A percentile compares a stretch with the other conserved stretches of the same genome.
Conservation (phyloP, 2,888 invertebrate genomes). For the Abrostola triplasia region DNA sequence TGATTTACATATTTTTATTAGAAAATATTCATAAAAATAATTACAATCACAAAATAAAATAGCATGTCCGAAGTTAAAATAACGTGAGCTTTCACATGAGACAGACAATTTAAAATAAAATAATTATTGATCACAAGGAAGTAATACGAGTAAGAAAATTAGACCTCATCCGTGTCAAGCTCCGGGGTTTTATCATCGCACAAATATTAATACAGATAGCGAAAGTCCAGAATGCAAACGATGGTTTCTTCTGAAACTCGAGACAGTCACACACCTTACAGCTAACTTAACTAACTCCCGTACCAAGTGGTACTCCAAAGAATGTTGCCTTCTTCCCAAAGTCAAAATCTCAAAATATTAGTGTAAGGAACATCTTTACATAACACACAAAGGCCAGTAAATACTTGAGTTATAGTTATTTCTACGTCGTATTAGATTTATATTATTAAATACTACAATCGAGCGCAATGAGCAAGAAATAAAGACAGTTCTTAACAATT, state of each 20-base stretch:
- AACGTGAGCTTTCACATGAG: slow-evolving; percentile 55
- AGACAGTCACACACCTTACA: slow-evolving; percentile 82
- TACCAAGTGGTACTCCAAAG: slow-evolving; percentile 77
- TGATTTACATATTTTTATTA: slow-evolving; percentile 71
- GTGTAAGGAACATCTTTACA: slow-evolving; percentile 75
- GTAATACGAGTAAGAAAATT: slow-evolving; percentile 55
- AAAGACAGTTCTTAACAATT: slow-evolving; percentile 60
- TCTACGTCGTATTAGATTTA: slow-evolving; percentile 82
- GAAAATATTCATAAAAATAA: slow-evolving; percentile 63
- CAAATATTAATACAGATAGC: slow-evolving; percentile 62
- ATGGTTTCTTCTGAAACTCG: slow-evolving; percentile 67
- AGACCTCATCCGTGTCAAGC: slow-evolving; percentile 60
- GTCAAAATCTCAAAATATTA: slow-evolving; percentile 69
- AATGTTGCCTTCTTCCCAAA: slow-evolving; percentile 53
- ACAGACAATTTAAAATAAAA: slow-evolving; percentile 46
- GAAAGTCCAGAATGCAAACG: slow-evolving; percentile 67
- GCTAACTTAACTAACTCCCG: slow-evolving; percentile 74
- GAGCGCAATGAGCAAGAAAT: slow-evolving; percentile 83
- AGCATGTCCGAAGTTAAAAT: slow-evolving; percentile 74
- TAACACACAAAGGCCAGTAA: slow-evolving; percentile 82
- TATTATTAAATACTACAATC: slow-evolving; percentile 77
- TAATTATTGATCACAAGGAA: slow-evolving; percentile 54
- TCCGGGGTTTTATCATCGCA: slow-evolving; percentile 77
- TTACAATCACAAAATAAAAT: slow-evolving; percentile 68
- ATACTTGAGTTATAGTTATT: slow-evolving; percentile 80